A percentile compares a stretch with the other conserved stretches of the same genome.
phyloP scores from a whole-genome alignment of 1,140 invertebrate species.

The Diuraphis noxia region DNA sequence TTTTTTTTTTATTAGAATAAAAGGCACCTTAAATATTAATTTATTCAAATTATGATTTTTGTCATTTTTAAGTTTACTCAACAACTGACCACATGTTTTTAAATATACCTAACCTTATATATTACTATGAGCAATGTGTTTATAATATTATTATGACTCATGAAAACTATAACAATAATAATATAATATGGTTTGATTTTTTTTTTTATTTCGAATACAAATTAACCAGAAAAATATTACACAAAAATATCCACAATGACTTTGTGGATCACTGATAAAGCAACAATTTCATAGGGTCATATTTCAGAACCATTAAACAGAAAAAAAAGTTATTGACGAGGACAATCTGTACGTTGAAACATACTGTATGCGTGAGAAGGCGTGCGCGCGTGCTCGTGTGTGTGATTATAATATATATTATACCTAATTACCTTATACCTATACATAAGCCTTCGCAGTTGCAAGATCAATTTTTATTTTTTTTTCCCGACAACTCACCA shows the following conservation, averaged over 20 bases:
- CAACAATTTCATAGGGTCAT: background rate
- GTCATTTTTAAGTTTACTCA: background rate
- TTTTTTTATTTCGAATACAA: too few relatives aligned
- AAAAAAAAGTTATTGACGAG: background rate
- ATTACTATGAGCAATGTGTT: too few relatives aligned
- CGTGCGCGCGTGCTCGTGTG: too few relatives aligned
- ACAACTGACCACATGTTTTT: background rate
- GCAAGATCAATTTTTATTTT: background rate
- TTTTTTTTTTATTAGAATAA: too few relatives aligned
- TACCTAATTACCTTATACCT: background rate
- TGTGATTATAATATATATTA: background rate
- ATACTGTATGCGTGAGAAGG: too few relatives aligned
- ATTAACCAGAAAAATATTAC: background rate
- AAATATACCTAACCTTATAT: too few relatives aligned
- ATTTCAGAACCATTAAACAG: background rate
- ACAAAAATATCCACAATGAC: background rate
- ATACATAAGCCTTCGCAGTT: background rate
- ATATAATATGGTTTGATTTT: too few relatives aligned
- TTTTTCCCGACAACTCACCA: background rate
- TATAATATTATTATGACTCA: background rate
- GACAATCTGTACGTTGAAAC: background rate
- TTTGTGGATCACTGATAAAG: background rate
- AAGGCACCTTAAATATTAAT: too few relatives aligned
- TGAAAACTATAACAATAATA: background rate
- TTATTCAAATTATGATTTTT: background rate